These are phyloP conservation scores for Hirtodrosophila trivittata DNA, from an alignment of 2,888 invertebrate genomes.

Conservation along the genomic window DNA sequence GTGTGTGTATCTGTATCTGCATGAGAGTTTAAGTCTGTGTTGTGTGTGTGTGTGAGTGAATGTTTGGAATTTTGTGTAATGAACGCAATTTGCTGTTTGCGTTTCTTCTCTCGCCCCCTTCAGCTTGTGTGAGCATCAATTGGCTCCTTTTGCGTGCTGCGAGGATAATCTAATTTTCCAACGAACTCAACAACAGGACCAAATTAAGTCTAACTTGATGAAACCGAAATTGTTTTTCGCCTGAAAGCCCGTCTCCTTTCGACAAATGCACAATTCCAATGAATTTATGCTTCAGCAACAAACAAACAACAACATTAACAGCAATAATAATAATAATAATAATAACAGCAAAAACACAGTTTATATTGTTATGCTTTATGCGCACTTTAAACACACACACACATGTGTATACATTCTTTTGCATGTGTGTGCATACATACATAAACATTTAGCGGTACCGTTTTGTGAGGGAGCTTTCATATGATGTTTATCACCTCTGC, in stretches of 20 bases:
- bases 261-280: constrained; percentile 50
- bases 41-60: constrained; percentile 9
- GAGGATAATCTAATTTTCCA: constrained; percentile 77
- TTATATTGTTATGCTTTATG: constrained; percentile 49
- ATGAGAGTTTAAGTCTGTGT: constrained; percentile 15
- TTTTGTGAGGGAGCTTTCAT: constrained; percentile 28
- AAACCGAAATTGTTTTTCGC: constrained; percentile 60
- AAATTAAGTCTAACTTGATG: constrained; percentile 24
- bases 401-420: constrained; percentile 1
- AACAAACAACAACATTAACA: constrained; percentile 20
- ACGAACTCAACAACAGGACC: constrained; percentile 53
- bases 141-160: constrained; percentile 20
- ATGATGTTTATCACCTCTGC: constrained; percentile 24
- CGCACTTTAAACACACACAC: constrained; percentile 25
- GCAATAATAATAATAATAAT: constrained; percentile 16
- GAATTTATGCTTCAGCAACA: constrained; percentile 42
- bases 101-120: constrained; percentile 14
- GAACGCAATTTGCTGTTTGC: constrained; percentile 45
- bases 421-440: constrained; percentile 4
- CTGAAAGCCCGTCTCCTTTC: constrained; percentile 49
- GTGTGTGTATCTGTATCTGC: constrained; percentile 21
- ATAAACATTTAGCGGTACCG: constrained; percentile 28
- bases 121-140: background rate
- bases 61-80: constrained; percentile 50
- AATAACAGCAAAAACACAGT: background rate